Evolutionary conservation across 2,113 vertebrate species (phyloP).

Genomic region (Hoplias malabaricus): DNA sequence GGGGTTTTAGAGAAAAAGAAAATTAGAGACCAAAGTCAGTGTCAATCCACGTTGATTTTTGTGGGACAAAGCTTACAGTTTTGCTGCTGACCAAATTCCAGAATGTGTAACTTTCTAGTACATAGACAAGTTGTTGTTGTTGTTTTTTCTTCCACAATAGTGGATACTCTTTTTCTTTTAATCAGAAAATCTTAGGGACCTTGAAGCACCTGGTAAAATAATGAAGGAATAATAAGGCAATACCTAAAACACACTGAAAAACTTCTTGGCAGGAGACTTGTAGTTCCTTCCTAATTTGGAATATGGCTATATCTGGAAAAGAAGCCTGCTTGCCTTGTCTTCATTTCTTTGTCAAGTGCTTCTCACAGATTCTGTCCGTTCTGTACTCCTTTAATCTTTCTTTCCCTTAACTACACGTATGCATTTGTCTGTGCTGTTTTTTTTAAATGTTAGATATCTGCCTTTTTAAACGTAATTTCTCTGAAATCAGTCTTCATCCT

Average conservation of each 20-base stretch:
- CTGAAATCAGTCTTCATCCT: conserved; percentile 53
- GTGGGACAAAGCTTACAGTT: conserved; percentile 21
- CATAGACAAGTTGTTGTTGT: conserved; percentile 21
- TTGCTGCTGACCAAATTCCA: conserved; percentile 46
- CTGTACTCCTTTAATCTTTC: not conserved
- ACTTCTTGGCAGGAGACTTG: conserved; percentile 9
- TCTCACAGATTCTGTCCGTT: conserved; percentile 10
- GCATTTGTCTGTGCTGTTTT: conserved; percentile 24
- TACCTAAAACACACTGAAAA: conserved; percentile 15
- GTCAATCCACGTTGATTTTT: conserved; percentile 37
- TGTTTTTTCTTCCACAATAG: not conserved
- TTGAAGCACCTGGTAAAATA: conserved; percentile 19
- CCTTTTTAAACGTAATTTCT: conserved; percentile 45
- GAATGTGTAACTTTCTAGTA: conserved; percentile 37
- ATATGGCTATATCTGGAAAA: conserved; percentile 16
- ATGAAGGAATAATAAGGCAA: conserved; percentile 16
- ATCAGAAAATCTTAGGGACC: not conserved
- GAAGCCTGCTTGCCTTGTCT: not conserved
- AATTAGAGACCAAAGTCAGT: conserved; percentile 44
- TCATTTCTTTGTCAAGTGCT: not conserved
- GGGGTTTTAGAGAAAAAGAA: conserved; percentile 24
- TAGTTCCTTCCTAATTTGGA: conserved; percentile 26
- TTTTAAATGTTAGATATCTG: conserved; percentile 23
- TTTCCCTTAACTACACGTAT: not conserved
- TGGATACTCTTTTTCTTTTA: conserved; percentile 23